Base-by-base conservation (phyloP, 23 tunicate species). In the Diplosoma virens region DNA sequence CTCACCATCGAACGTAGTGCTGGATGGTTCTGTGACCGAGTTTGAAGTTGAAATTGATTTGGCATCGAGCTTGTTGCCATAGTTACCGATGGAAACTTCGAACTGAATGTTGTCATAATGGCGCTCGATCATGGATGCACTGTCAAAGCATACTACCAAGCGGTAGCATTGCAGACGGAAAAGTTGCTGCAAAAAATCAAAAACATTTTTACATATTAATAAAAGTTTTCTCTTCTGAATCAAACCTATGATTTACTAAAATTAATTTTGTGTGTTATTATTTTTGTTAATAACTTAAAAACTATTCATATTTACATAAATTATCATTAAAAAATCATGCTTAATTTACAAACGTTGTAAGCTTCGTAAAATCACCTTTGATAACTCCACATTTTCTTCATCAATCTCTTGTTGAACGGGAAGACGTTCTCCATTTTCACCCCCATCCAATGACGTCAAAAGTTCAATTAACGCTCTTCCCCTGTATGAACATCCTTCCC, bases 101-200 rank as follows among this genome's bases (percentile, higher is more conserved):
- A 89, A 89, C 48, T 89, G 85, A 0, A 89, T 32, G 7, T 73
- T 60, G 33, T 89, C 89, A 21, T 58, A 59, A 17, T 69, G 30
- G 64, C 83, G 83, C 26, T 65, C 58, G 20, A 89, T 83, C 85
- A 83, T 71, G 17, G 73, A 55, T 6, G 89, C 96, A 41, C 41
- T 47, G 33, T 68, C 52, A 26, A 89, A 83, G 3, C 84, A 81
- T 25, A 89, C 89, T 18, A 89, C 80, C 54, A 89, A 48, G 2
- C 96, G 80, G 53, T 78, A 89, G 17, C 84, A 73, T 11, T 90
- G 78, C 1, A 90, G 71, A 20, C 86, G 65, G 53, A 79, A 47
- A 80, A 84, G 84, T 90, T 90, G 84, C 97, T 90, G 81, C 30
- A 48, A n/a, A n/a, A n/a, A n/a, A n/a, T n/a, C n/a, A n/a, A n/a